Conservation (phyloP, 2,888 invertebrate genomes). For the Noctuana brunneofusca region DNA sequence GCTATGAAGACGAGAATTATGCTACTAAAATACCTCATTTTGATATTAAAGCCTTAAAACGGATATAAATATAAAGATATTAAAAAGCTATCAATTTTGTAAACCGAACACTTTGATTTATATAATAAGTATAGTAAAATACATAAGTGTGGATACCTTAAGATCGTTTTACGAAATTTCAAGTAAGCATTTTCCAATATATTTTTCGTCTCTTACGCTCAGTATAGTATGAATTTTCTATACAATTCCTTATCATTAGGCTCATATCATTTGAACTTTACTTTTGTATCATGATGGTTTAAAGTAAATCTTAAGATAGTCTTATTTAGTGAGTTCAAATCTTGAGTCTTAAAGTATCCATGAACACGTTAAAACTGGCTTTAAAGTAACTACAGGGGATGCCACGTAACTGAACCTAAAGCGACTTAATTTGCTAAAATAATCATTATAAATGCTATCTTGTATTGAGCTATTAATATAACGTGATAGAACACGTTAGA, state of each 20-base stretch:
- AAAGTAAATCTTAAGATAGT: neutral
- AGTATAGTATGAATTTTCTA: neutral
- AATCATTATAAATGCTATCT: no score
- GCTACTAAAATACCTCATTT: neutral
- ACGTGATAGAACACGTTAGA: no score
- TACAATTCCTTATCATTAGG: neutral
- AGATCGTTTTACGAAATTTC: neutral
- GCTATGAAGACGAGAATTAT: neutral
- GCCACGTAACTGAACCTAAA: neutral
- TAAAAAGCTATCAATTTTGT: slow-evolving; percentile 5
- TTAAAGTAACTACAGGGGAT: neutral
- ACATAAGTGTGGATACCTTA: neutral
- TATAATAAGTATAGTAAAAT: neutral
- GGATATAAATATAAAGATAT: neutral
- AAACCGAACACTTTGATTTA: slow-evolving; percentile 4
- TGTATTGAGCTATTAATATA: no score
- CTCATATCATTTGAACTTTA: neutral
- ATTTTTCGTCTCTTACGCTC: neutral
- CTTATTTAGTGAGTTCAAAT: neutral
- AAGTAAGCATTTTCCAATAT: neutral
- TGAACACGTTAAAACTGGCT: slow-evolving; percentile 9
- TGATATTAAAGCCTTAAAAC: slow-evolving; percentile 7
- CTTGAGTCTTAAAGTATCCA: neutral
- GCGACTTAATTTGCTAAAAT: no score
- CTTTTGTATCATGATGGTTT: slow-evolving; percentile 1